Evolutionary conservation across 2,888 invertebrate genomes (phyloP), one percentile per base, ranked within the genome.

Genomic region (Acrocera orbiculus): DNA sequence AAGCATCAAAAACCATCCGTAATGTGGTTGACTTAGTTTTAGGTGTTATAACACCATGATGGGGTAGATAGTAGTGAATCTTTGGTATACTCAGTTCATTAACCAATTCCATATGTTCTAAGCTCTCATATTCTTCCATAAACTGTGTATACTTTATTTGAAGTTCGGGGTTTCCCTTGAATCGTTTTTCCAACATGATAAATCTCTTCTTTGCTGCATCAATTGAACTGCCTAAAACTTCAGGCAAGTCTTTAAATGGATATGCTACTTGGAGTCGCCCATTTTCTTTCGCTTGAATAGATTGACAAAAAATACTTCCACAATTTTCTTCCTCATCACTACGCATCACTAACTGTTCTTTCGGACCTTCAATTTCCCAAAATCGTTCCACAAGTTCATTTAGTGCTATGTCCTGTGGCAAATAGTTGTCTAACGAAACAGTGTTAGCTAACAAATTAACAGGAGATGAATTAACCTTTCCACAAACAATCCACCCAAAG

Each of bases 1-100:
- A 39, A 1, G 29, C 38, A 16, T 38, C 36, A 16, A 41, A 39
- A n/a, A 41, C 41, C 4, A 39, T 37, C 9, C 39, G 25, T 4
- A 32, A 16, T 16, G 30, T 36, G 2, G 40, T 36, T 8, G 40
- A 29, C 1, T 30, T 30, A 23, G 40, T 40, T 7, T 33, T 26
- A 8, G 36, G 32, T 14, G 9, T 8, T 10, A 22, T 3, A 3
- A 22, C 22, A 22, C 22, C 8, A 3, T 22, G 22, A 22, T 22
- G 22, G 10, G 22, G 2, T 10, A 22, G 8, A 22, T 22, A 22
- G 10, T 22, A 22, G 10, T 22, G 22, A 10, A 22, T 22, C 4
- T 8, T 3, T 9, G 22, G 22, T 22, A 22, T 3, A 3, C 10
- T 22, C 9, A 10, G 10, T 9, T 8, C 10, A 9, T 22, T 10